phyloP scores from a whole-genome alignment of 2,113 vertebrate species.

The Pelecanoides urinatrix region DNA sequence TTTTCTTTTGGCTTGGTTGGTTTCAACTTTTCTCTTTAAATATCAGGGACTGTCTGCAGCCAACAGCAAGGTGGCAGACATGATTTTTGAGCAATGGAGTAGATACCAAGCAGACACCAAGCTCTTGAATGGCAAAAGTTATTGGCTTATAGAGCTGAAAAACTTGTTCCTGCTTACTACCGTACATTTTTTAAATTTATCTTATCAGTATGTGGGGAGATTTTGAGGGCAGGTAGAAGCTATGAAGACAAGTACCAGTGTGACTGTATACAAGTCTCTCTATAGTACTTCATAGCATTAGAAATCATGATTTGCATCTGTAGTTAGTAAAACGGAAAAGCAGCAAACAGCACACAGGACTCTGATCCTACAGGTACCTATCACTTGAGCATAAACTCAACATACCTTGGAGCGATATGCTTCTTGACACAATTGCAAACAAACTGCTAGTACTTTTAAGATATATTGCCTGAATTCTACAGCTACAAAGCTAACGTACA shows the following conservation, averaged over 20 bases:
- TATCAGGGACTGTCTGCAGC: neutral
- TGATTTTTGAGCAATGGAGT: neutral
- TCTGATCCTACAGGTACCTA: neutral
- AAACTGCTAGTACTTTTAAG: neutral
- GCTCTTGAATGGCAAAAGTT: constrained; percentile 2
- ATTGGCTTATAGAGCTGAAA: neutral
- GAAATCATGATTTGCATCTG: neutral
- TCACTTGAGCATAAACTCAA: neutral
- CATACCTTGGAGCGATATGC: neutral
- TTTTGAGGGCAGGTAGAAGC: constrained; percentile 26
- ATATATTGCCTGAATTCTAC: neutral
- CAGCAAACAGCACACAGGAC: neutral
- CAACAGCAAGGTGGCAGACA: neutral
- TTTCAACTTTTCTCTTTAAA: neutral
- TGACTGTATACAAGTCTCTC: neutral
- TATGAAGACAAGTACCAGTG: neutral
- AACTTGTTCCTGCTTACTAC: constrained; percentile 43
- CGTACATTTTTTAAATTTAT: neutral
- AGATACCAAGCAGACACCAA: neutral
- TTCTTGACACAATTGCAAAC: neutral
- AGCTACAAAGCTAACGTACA: neutral
- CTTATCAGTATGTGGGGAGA: neutral
- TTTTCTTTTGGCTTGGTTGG: neutral
- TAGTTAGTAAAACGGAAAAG: neutral
- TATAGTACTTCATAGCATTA: neutral